Evolutionary conservation across 2,113 vertebrate genomes (phyloP), one percentile per base, ranked within the genome.

Genomic region (Edolisoma coerulescens): DNA sequence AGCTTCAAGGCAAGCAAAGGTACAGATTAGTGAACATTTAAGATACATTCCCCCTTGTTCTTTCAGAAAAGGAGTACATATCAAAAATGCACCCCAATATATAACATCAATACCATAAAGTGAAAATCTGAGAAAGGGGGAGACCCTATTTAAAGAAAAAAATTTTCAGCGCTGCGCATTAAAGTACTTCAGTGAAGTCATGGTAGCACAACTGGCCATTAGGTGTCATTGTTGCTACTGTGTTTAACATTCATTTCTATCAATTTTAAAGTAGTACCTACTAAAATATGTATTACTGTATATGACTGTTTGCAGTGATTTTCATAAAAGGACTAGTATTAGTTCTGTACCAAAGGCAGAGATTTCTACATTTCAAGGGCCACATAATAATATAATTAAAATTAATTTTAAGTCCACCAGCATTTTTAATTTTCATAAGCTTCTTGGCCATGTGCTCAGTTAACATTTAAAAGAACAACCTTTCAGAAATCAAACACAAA

Each of bases 181-280:
- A 5, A 63, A 69, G 16, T 23, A 73, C 18, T 52, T 73, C 32
- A 71, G 30, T 39, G 39, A 71, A 84, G 33, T 39, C 1, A 4
- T 1, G 5, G 41, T 42, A 83, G 45, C 52, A 90, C 39, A 93
- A 71, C 13, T 3, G 4, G 79, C 88, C 96, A 89, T 75, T 92
- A 88, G 96, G 83, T 96, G 95, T 96, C 96, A 74, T 37, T 70
- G 64, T 86, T 95, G 90, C 42, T 10, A 50, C 60, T 78, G 23
- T 3, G 7, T 60, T 87, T 52, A 90, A 86, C 16, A n/a, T 21
- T 21, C 3, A 10, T 39, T 68, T 89, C 35, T 39, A 84, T 9
- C 14, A 21, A 53, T 53, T 73, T 80, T 41, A 33, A 77, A 74
- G 33, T 6, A 79, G 35, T 8, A 73, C 3, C 19, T 73, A 37